A percentile compares a stretch with the other conserved stretches of the same genome.
Conservation (phyloP, 2,888 invertebrate species). For the Tetragnatha montana region DNA sequence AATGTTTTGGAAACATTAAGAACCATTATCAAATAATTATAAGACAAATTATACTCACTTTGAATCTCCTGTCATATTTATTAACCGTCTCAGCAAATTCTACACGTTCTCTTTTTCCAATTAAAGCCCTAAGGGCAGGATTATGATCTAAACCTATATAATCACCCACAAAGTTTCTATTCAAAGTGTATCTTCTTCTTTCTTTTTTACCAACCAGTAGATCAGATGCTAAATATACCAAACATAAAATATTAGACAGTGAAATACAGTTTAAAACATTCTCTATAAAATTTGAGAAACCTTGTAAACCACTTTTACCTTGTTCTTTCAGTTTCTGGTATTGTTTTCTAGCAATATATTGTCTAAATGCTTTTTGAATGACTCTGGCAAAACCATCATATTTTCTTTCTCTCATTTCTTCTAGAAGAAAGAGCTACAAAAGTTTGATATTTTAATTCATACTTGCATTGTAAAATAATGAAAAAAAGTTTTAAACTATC, state of each 20-base stretch:
- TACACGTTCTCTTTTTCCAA: constrained; percentile 82
- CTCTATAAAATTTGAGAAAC: neutral
- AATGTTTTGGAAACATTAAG: too few species aligned
- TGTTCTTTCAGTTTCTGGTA: constrained; percentile 80
- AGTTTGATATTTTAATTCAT: too few species aligned
- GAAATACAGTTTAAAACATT: neutral
- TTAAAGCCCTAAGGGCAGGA: constrained; percentile 79
- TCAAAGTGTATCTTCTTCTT: constrained; percentile 80
- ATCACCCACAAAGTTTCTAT: constrained; percentile 83
- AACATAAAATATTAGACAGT: neutral
- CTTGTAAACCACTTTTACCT: constrained; percentile 74
- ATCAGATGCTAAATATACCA: constrained; percentile 76
- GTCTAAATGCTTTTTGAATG: constrained; percentile 83
- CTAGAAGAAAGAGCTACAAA: constrained; percentile 82
- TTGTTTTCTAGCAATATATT: constrained; percentile 80
- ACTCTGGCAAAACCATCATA: constrained; percentile 82
- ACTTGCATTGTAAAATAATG: too few species aligned
- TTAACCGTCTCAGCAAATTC: constrained; percentile 82
- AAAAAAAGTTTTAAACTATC: too few species aligned
- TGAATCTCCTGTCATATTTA: constrained; percentile 83
- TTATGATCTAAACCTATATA: constrained; percentile 82
- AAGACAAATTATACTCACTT: constrained; percentile 76
- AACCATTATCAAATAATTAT: neutral
- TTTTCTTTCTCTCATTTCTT: constrained; percentile 82
- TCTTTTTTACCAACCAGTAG: constrained; percentile 80